Base-by-base conservation (phyloP, 1,140 invertebrate species). In the Tribolium madens region DNA sequence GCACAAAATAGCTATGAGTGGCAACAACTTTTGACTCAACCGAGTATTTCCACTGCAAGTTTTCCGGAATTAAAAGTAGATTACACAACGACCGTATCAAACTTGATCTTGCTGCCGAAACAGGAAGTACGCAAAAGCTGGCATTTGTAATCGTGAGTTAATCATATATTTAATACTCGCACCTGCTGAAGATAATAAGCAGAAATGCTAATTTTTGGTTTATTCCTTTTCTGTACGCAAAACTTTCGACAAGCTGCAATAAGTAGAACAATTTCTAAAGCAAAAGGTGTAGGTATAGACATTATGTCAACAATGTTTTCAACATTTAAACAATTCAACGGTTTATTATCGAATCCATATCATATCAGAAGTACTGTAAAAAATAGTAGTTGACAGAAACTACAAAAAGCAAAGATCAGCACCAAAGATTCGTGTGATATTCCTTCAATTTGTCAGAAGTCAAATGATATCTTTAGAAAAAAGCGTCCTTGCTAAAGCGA, bases 161-260 rank as follows among this genome's bases (percentile, higher is more conserved):
- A 42, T 42, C 36, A 42, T 42, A 42, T 42, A 42, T 42, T 42
- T 18, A 33, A 33, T n/a, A 36, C 14, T 13, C 26, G 57, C 57
- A 64, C 57, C 57, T 64, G 57, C 57, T 64, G 21, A 57, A 21
- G 18, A 42, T 21, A 64, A 64, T 33, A n/a, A 12, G 17, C 57
- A 18, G 31, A 57, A 57, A 64, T 33, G 57, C 21, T 64, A 64
- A 64, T 64, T 64, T 64, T 26, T 21, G 7, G 36, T 42, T 42
- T 9, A 42, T 42, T 42, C 6, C 36, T 42, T 9, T n/a, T 42
- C 2, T 42, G n/a, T 42, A n/a, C n/a, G 36, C 36, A 42, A 31
- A 2, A 42, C 36, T 42, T 42, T 42, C 36, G 21, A 26, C 21
- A 26, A 26, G 21, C 21, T 26, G 21, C 21, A 42, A n/a, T 42